phyloP scores from a whole-genome alignment of 2,113 vertebrate species.

The Pseudopipra pipra region DNA sequence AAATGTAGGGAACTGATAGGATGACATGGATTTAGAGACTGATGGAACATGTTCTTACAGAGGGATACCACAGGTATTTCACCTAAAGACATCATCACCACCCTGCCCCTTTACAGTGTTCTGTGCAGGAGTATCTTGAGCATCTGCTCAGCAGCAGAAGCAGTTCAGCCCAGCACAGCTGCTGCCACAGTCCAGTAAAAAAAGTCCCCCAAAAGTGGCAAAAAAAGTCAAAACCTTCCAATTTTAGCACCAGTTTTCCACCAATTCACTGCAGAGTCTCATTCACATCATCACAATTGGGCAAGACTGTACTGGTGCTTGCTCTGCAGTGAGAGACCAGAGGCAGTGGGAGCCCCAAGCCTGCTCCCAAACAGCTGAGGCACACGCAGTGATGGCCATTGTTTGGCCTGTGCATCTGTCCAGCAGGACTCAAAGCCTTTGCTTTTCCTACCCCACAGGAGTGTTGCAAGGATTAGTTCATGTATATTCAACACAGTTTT shows the following conservation, averaged over 20 bases:
- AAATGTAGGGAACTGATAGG: neutral
- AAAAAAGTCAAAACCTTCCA: neutral
- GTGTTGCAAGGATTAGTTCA: neutral
- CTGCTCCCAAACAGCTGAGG: neutral
- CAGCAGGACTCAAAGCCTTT: neutral
- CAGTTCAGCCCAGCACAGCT: neutral
- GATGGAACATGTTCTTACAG: neutral
- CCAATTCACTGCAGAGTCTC: neutral
- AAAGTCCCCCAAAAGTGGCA: neutral
- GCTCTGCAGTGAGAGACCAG: neutral
- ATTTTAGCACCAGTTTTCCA: neutral
- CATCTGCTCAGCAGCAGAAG: neutral
- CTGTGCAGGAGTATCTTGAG: neutral
- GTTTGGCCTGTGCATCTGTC: neutral
- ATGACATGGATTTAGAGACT: neutral
- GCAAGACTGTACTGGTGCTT: neutral
- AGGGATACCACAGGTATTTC: neutral
- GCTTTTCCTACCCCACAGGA: slow-evolving; percentile 2
- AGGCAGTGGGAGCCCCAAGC: neutral
- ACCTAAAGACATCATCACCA: neutral
- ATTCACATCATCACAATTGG: rapidly evolving
- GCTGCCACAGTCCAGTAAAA: rapidly evolving
- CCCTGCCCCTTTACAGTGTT: neutral
- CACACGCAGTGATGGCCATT: neutral
- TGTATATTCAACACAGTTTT: slow-evolving; percentile 36